Conservation (phyloP, 1,140 invertebrate species). For the Eumaeus atala region DNA sequence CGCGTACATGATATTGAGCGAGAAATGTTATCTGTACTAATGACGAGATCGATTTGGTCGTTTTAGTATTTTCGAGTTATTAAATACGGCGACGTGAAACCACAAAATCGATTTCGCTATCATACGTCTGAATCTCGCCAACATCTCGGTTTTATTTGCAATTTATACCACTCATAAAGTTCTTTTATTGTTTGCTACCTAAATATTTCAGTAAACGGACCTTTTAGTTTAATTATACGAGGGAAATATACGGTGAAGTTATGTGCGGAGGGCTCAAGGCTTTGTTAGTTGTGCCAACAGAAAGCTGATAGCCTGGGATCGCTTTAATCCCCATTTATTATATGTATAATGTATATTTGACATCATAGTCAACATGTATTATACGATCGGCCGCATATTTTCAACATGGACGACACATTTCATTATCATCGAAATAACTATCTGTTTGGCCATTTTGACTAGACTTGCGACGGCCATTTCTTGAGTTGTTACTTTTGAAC, state of each 20-base stretch:
- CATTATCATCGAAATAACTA: too few species aligned
- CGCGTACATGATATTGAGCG: too few species aligned
- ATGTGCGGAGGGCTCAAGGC: constrained; percentile 2
- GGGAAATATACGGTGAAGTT: neutral
- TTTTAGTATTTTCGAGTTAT: constrained; percentile 6
- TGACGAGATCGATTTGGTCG: constrained; percentile 18
- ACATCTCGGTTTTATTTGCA: constrained; percentile 5
- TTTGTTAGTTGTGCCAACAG: constrained; percentile 10
- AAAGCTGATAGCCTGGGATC: constrained; percentile 2
- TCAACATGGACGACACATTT: too few species aligned
- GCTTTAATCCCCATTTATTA: neutral
- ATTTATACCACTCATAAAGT: constrained; percentile 1
- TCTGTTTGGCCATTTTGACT: too few species aligned
- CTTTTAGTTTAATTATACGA: constrained; percentile 10
- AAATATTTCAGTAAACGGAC: constrained; percentile 1
- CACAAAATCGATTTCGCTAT: constrained; percentile 11
- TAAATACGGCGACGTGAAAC: constrained; percentile 12
- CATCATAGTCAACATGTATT: too few species aligned
- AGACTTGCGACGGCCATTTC: too few species aligned
- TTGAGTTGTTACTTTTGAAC: too few species aligned
- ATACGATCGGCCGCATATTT: too few species aligned
- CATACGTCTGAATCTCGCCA: constrained; percentile 16
- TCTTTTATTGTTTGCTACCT: constrained; percentile 3
- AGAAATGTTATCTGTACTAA: constrained; percentile 7
- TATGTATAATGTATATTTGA: too few species aligned